Base-by-base conservation (phyloP, 1,140 invertebrate genomes). In the Phthorimaea operculella region DNA sequence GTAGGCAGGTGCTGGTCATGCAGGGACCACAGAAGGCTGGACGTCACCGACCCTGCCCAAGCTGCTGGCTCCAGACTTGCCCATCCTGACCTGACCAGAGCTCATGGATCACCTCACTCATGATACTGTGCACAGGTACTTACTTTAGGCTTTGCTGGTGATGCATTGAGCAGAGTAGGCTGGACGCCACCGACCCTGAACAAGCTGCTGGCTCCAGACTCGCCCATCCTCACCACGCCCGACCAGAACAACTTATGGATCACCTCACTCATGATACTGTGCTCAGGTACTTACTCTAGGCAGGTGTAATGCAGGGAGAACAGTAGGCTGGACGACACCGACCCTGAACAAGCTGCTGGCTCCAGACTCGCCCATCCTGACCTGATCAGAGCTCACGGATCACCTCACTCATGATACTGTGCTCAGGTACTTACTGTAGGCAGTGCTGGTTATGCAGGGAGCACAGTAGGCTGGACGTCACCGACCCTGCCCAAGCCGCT, bases 341-440 rank as follows among this genome's bases (percentile, higher is more conserved):
- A 88, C 87, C 11, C 61, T 90, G 11, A 87, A 87, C 0, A 73
- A 78, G 28, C 72, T 90, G 4, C 74, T 85, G 16, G 68, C 60
- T 0, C 52, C 73, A 15, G 68, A 87, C 49, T 84, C 87, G 0
- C 71, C 70, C 2, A 84, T 91, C 44, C 79, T 74, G 17, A 83
- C 90, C n/a, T 1, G 86, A n/a, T n/a, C 85, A 91, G 74, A 89
- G 87, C 36, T 90, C 90, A 5, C 92, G 90, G 90, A 86, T 92
- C 36, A 89, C 88, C 6, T 86, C 89, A 0, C 65, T 89, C 1
- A 79, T 89, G 68, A 88, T 88, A 58, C 66, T 90, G 17, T 79
- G 67, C 63, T 87, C 85, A 72, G 81, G 81, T 84, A 0, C 71
- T 70, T n/a, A n/a, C n/a, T n/a, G n/a, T n/a, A n/a, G n/a, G n/a